Percentiles rank a stretch among this genome's conserved stretches.
phyloP scores from a whole-genome alignment of 2,888 invertebrate species.

The Epistrophella euchroma region DNA sequence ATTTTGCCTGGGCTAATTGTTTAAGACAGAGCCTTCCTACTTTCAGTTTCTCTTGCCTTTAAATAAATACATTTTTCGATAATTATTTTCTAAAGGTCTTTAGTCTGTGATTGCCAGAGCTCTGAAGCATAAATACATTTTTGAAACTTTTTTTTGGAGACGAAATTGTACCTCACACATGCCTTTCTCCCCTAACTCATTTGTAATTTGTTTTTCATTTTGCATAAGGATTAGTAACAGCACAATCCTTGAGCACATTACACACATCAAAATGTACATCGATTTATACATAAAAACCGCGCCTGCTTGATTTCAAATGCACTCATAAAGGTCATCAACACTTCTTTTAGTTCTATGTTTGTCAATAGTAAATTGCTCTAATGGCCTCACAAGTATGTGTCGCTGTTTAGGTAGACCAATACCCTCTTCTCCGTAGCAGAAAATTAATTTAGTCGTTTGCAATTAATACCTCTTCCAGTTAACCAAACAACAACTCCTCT shows the following conservation, averaged over 20 bases:
- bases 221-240: neutral
- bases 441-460: constrained; percentile 63
- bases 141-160: too few relatives aligned
- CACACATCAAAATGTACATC: neutral
- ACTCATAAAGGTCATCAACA: constrained; percentile 21
- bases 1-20: too few relatives aligned
- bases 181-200: too few relatives aligned
- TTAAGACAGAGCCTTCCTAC: too few relatives aligned
- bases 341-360: neutral
- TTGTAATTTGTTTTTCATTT: too few relatives aligned
- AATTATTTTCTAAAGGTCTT: too few relatives aligned
- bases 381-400: constrained; percentile 26
- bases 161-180: too few relatives aligned
- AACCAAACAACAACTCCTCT: constrained; percentile 45
- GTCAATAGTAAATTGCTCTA: constrained; percentile 7
- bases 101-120: too few relatives aligned
- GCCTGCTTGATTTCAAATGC: neutral
- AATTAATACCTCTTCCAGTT: constrained; percentile 69
- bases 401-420: neutral
- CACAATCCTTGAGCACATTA: neutral
- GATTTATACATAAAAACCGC: neutral
- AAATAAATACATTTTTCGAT: too few relatives aligned
- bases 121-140: too few relatives aligned
- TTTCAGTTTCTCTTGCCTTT: too few relatives aligned
- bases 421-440: constrained; percentile 28